Evolutionary conservation across 2,888 invertebrate genomes (phyloP), one percentile per base, ranked within the genome.

Genomic region (Amiota mariae): DNA sequence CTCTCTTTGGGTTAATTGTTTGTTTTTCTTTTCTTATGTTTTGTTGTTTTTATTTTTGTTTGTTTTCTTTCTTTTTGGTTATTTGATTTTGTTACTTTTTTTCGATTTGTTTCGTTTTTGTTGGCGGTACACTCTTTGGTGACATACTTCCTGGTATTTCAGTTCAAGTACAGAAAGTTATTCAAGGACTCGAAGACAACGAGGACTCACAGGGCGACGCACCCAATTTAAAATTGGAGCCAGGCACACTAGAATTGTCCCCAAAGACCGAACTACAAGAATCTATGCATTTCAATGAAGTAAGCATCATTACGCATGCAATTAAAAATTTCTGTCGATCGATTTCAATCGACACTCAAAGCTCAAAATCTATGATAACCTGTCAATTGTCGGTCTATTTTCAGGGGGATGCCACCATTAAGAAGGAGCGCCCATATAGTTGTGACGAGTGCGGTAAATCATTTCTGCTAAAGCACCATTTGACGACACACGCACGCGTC

Each of bases 401-500:
- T 61, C 80, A 90, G 88, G 87, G 86, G 79, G 90, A 90, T 78
- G 87, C 90, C 80, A 88, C 89, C 73, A 88, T 88, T 73, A 88
- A 88, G 77, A 94, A 94, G 87, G 95, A 95, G 88, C 91, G 96
- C 24, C 96, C 96, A 3, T 95, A 95, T 87, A 94, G 95, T 15
- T 96, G 96, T 87, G 93, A 94, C 46, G 95, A 95, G 90, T 96
- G 96, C 86, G 95, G 95, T 72, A 96, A 96, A 89, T 94, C 95
- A 13, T 96, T 96, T 90, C 92, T 95, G 64, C 90, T 95, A 73
- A 96, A 96, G 88, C 96, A 96, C 88, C 96, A 96, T 89, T 92
- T 96, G 75, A 95, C 95, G 3, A 95, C 95, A 49, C 95, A 96
- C 85, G 94, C 94, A 74, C 92, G 95, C 84, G 95, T 95, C 4